phyloP scores from a whole-genome alignment of 2,888 invertebrate genomes.

The Charanyca ferruginea region DNA sequence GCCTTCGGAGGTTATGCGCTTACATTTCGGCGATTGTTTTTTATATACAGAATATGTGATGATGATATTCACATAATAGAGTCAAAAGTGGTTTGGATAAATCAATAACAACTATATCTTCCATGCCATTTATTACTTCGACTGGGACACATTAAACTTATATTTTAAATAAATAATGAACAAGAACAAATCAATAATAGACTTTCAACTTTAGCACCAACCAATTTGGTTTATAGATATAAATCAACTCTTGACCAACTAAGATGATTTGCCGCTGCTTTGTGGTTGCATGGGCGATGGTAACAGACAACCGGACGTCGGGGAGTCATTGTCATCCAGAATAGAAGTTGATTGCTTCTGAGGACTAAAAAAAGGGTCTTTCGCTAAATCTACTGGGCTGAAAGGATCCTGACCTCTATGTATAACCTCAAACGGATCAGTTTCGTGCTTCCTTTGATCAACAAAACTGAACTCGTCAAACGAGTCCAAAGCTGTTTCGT shows the following conservation, averaged over 20 bases:
- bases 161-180: constrained; percentile 63
- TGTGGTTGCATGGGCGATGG: constrained; percentile 92
- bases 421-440: constrained; percentile 82
- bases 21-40: too few species aligned
- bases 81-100: not conserved
- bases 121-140: constrained; percentile 60
- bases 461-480: constrained; percentile 83
- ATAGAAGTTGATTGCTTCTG: constrained; percentile 75
- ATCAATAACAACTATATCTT: constrained; percentile 12
- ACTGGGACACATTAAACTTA: constrained; percentile 55
- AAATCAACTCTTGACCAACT: constrained; percentile 47
- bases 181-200: constrained; percentile 59
- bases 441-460: constrained; percentile 68
- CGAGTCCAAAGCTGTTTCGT: constrained; percentile 73
- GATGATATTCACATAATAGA: not conserved
- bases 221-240: constrained; percentile 58
- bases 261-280: constrained; percentile 73
- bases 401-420: constrained; percentile 73
- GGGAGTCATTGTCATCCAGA: constrained; percentile 84
- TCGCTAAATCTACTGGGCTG: constrained; percentile 57
- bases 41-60: too few species aligned
- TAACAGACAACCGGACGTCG: constrained; percentile 86
- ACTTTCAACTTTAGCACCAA: constrained; percentile 67
- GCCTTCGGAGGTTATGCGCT: too few species aligned
- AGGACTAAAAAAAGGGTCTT: constrained; percentile 63